These are phyloP conservation scores for Gallinago paraguaiae DNA, from an alignment of 2,113 vertebrate genomes.

Conservation along the genomic window DNA sequence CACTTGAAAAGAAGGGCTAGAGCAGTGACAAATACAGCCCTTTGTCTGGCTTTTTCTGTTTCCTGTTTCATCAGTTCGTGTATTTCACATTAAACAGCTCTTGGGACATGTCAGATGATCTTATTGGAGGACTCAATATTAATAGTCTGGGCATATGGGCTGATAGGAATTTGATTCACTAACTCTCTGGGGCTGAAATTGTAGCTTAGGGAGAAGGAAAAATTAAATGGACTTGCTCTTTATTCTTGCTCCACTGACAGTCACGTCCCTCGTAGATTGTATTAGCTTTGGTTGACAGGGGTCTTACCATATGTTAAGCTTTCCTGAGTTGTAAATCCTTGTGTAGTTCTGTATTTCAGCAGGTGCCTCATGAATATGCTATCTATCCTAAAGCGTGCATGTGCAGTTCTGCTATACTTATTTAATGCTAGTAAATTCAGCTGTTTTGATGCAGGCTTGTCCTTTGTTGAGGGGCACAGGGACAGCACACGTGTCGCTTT, in stretches of 20 bases:
- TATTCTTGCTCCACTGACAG: not conserved
- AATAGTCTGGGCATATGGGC: not conserved
- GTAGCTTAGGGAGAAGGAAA: not conserved
- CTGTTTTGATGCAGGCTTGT: not conserved
- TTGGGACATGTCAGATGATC: not conserved
- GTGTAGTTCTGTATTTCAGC: not conserved
- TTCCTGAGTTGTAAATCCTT: not conserved
- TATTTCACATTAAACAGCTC: not conserved
- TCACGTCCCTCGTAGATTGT: rapidly evolving
- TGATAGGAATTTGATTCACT: not conserved
- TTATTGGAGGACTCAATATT: not conserved
- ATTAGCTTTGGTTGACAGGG: not conserved
- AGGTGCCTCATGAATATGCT: not conserved
- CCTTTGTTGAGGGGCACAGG: not conserved
- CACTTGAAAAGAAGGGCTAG: not conserved
- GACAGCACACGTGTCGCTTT: rapidly evolving
- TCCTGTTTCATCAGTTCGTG: not conserved
- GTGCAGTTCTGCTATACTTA: not conserved
- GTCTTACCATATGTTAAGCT: not conserved
- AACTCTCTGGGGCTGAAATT: not conserved
- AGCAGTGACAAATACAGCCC: not conserved
- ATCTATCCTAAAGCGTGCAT: rapidly evolving
- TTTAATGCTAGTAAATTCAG: not conserved
- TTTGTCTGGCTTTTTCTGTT: not conserved
- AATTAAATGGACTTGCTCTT: not conserved